Percentiles rank a stretch among this genome's conserved stretches.
These are phyloP conservation scores for Amblyopsis rosae DNA, from an alignment of 2,113 vertebrate genomes.

Conservation along the genomic window DNA sequence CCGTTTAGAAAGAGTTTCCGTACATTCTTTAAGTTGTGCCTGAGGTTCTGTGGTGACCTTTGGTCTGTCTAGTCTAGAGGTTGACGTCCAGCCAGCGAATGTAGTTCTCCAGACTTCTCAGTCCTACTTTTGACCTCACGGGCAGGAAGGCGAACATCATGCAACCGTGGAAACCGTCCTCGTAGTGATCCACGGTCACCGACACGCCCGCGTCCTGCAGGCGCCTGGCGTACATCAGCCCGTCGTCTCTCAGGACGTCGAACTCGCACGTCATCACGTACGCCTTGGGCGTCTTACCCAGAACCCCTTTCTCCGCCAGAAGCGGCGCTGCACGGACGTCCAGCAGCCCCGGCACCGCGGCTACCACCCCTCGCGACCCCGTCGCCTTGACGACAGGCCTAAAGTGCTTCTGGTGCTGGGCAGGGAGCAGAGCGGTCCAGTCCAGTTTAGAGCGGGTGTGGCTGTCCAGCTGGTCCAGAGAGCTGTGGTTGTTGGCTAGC, in stretches of 20 bases:
- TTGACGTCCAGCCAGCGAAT: slow-evolving; percentile 90
- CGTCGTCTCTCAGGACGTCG: slow-evolving; percentile 91
- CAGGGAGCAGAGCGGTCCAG: slow-evolving; percentile 85
- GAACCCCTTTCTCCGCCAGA: slow-evolving; percentile 79
- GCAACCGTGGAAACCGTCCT: slow-evolving; percentile 94
- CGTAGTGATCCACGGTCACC: slow-evolving; percentile 88
- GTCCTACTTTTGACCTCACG: slow-evolving; percentile 81
- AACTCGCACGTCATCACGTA: slow-evolving; percentile 95
- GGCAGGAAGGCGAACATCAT: slow-evolving; percentile 89
- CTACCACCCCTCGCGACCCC: slow-evolving; percentile 75
- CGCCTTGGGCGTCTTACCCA: slow-evolving; percentile 82
- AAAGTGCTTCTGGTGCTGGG: slow-evolving; percentile 80
- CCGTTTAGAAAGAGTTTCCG: not conserved
- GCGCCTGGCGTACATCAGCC: slow-evolving; percentile 88
- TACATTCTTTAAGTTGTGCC: not conserved
- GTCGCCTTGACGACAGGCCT: slow-evolving; percentile 71
- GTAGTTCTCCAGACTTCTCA: slow-evolving; percentile 83
- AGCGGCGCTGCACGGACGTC: slow-evolving; percentile 85
- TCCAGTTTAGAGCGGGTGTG: slow-evolving; percentile 74
- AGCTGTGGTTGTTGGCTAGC: slow-evolving; percentile 89
- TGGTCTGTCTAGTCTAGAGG: slow-evolving; percentile 71
- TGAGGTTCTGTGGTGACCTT: not conserved
- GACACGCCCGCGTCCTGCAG: slow-evolving; percentile 83
- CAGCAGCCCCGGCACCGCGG: slow-evolving; percentile 79
- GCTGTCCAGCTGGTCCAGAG: slow-evolving; percentile 74